phyloP scores from a whole-genome alignment of 2,113 vertebrate species.

The Lamprologus lemairii region DNA sequence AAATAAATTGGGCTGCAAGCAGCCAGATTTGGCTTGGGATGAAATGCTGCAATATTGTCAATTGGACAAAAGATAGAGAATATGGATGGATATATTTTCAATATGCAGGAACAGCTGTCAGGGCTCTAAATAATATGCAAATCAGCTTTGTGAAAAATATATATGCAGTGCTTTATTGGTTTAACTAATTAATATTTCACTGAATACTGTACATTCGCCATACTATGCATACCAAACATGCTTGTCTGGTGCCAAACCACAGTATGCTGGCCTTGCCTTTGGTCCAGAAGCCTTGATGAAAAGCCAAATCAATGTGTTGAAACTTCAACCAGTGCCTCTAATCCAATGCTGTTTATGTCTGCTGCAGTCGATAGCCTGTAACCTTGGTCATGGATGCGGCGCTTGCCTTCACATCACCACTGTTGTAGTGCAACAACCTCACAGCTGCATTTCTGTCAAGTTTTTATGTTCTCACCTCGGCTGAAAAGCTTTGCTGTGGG shows the following conservation, averaged over 20 bases:
- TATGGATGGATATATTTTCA: background rate
- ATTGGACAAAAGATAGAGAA: background rate
- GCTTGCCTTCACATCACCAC: background rate
- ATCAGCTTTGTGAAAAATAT: background rate
- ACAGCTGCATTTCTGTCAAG: background rate
- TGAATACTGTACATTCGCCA: background rate
- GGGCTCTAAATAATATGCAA: background rate
- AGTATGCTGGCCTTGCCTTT: constrained; percentile 27
- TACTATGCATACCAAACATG: background rate
- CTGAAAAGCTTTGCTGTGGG: background rate
- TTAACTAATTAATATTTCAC: background rate
- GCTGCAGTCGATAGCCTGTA: constrained; percentile 18
- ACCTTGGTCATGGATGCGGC: constrained; percentile 23
- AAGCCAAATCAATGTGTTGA: constrained; percentile 37
- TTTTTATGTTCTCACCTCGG: background rate
- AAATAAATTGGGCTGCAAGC: background rate
- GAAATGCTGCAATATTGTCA: background rate
- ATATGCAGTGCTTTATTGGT: background rate
- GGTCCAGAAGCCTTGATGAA: constrained; percentile 38
- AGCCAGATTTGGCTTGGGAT: background rate
- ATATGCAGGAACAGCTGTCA: background rate
- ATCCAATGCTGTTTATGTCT: constrained; percentile 42
- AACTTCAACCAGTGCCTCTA: constrained; percentile 11
- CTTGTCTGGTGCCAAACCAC: background rate
- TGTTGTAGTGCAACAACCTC: constrained; percentile 2